Percentiles rank a stretch among this genome's conserved stretches.
Conservation (phyloP, 2,113 vertebrate genomes). For the Apteryx mantelli region DNA sequence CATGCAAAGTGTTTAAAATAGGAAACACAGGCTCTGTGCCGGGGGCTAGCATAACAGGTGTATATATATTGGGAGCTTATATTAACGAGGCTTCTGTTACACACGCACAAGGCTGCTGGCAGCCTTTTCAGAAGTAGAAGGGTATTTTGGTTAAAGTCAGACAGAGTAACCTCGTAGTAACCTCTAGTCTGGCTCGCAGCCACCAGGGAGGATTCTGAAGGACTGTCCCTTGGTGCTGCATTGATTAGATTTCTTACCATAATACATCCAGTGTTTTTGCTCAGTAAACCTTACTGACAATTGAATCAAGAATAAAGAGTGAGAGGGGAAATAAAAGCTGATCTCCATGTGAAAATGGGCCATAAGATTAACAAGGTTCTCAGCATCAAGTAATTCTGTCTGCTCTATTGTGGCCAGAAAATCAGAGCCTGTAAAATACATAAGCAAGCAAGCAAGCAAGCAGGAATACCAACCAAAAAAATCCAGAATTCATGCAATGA, state of each 20-base stretch:
- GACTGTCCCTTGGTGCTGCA: slow-evolving; percentile 30
- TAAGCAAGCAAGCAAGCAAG: not conserved
- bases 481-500: not conserved
- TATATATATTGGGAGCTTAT: slow-evolving; percentile 50
- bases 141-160: slow-evolving; percentile 88
- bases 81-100: slow-evolving; percentile 75
- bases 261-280: slow-evolving; percentile 79
- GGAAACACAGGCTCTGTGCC: slow-evolving; percentile 49
- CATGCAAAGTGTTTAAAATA: slow-evolving; percentile 65
- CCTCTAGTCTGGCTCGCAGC: slow-evolving; percentile 84
- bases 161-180: slow-evolving; percentile 89
- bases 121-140: slow-evolving; percentile 60
- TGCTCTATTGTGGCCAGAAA: slow-evolving; percentile 29
- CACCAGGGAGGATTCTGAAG: slow-evolving; percentile 22
- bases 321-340: slow-evolving; percentile 63
- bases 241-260: slow-evolving; percentile 80
- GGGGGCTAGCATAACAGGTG: slow-evolving; percentile 67
- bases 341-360: slow-evolving; percentile 64
- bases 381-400: slow-evolving; percentile 50
- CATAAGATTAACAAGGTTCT: slow-evolving; percentile 63
- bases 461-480: not conserved
- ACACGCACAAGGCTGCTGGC: slow-evolving; percentile 26
- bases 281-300: slow-evolving; percentile 71
- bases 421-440: slow-evolving; percentile 11
- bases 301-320: slow-evolving; percentile 55